phyloP scores from a whole-genome alignment of 2,113 vertebrate species.

The Oxyruncus cristatus region DNA sequence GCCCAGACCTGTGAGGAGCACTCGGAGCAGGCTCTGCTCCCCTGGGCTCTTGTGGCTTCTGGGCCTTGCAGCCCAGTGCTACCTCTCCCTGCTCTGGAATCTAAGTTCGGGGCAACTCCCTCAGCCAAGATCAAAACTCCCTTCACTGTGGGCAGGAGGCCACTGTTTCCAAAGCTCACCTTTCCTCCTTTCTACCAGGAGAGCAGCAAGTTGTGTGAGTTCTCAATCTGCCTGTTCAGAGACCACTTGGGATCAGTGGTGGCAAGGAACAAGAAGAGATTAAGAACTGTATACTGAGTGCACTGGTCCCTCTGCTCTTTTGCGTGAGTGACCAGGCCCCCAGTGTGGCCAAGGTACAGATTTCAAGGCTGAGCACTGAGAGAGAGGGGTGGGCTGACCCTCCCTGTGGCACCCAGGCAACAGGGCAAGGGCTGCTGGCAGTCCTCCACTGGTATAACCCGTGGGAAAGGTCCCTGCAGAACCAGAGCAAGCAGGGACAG shows the following conservation, averaged over 20 bases:
- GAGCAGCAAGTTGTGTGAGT: not conserved
- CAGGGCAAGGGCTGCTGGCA: not conserved
- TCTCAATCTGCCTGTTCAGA: not conserved
- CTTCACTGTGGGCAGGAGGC: not conserved
- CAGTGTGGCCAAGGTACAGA: not conserved
- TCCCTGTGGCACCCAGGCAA: not conserved
- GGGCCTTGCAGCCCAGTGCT: not conserved
- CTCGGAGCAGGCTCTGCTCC: fast-evolving
- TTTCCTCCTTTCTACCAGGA: not conserved
- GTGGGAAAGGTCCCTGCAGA: not conserved
- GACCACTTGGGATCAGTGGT: not conserved
- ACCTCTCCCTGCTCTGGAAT: not conserved
- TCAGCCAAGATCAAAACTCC: fast-evolving
- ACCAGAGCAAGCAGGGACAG: no score
- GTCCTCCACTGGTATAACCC: not conserved
- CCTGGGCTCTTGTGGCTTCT: not conserved
- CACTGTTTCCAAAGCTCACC: not conserved
- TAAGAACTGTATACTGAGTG: not conserved
- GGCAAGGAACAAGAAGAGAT: not conserved
- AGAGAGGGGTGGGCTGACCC: not conserved
- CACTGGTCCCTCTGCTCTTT: not conserved
- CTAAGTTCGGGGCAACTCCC: not conserved
- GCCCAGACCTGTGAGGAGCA: not conserved
- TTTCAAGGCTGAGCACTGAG: not conserved
- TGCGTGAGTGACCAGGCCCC: not conserved